Percentiles rank a stretch among this genome's conserved stretches.
phyloP scores from a whole-genome alignment of 2,797 vertebrate genomes.

The Geotria australis region DNA sequence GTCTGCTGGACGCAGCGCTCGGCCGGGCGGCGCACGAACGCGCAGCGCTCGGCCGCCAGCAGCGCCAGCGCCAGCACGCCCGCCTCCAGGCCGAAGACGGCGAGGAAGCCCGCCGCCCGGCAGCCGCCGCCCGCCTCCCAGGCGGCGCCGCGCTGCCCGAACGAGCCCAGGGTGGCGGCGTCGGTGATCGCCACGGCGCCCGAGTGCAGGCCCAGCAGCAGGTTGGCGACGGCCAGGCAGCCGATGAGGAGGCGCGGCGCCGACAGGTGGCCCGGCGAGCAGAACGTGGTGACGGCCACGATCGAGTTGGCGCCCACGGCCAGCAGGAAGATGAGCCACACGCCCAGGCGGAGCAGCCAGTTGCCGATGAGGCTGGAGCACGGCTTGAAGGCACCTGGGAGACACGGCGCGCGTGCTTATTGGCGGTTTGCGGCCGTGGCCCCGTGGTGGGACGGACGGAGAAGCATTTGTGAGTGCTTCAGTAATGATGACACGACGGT shows the following conservation, averaged over 20 bases:
- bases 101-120: conserved; percentile 46
- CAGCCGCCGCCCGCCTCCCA: conserved; percentile 56
- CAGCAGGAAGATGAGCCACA: conserved; percentile 48
- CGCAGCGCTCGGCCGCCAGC: conserved; percentile 28
- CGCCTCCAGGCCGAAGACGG: conserved; percentile 46
- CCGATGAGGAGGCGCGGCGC: conserved; percentile 54
- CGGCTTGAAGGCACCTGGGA: conserved; percentile 65
- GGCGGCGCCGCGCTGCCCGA: conserved; percentile 32
- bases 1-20: no score
- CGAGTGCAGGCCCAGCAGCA: conserved; percentile 39
- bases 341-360: conserved; percentile 57
- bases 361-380: conserved; percentile 63
- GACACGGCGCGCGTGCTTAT: neutral
- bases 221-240: conserved; percentile 46
- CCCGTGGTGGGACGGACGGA: no score
- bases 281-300: conserved; percentile 38
- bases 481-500: no score
- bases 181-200: conserved; percentile 48
- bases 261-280: conserved; percentile 15
- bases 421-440: no score
- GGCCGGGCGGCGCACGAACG: neutral
- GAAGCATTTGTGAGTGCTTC: no score
- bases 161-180: conserved; percentile 40
- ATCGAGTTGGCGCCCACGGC: conserved; percentile 45
- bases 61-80: conserved; percentile 48